Conservation (phyloP, 1,140 invertebrate species). For the Stegodyphus dumicola region DNA sequence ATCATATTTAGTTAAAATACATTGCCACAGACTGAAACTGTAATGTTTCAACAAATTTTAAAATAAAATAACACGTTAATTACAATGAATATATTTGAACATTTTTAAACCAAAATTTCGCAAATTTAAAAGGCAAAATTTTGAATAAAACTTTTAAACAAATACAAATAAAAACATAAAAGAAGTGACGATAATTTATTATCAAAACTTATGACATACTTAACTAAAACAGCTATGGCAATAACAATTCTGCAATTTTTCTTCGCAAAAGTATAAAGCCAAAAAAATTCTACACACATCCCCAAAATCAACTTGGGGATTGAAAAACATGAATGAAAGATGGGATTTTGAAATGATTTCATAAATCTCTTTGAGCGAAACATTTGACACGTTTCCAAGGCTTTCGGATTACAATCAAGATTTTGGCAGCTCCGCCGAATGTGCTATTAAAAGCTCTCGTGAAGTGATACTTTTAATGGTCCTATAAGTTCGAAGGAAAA, state of each 20-base stretch:
- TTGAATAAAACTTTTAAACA: neutral
- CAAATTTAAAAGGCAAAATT: neutral
- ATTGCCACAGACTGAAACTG: too few relatives aligned
- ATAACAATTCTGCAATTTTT: neutral
- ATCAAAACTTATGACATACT: neutral
- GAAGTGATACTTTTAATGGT: conserved; percentile 39
- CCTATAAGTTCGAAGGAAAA: conserved; percentile 10
- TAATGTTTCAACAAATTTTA: too few relatives aligned
- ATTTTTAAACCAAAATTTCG: neutral
- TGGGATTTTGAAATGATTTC: conserved; percentile 15
- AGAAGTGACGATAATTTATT: neutral
- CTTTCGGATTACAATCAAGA: conserved; percentile 28
- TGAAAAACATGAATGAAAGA: conserved; percentile 6
- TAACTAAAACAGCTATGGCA: neutral
- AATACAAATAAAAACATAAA: neutral
- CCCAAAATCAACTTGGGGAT: neutral
- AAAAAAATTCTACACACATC: too few relatives aligned
- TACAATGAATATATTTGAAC: too few relatives aligned
- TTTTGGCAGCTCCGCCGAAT: conserved; percentile 18
- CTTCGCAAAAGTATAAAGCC: too few relatives aligned
- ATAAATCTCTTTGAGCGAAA: conserved; percentile 30
- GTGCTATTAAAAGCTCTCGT: conserved; percentile 21
- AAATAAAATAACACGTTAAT: too few relatives aligned
- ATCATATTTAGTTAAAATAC: too few relatives aligned
- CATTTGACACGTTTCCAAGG: conserved; percentile 57